A percentile compares a stretch with the other conserved stretches of the same genome.
Evolutionary conservation across 2,113 vertebrate genomes (phyloP).

Genomic region (Hepsetus odoe): DNA sequence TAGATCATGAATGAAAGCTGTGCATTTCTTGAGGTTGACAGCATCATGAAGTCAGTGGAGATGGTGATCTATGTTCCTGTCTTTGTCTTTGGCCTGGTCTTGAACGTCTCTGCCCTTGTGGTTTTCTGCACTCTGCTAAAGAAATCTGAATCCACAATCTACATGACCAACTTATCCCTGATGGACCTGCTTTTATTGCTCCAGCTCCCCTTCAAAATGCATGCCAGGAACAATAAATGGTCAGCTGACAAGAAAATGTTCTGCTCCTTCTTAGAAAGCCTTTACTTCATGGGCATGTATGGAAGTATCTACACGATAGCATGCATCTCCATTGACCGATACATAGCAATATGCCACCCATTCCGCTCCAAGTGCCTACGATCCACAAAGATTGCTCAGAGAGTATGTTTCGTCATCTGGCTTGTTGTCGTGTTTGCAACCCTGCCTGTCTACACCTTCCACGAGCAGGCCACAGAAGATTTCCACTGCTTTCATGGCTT

Average conservation of each 20-base stretch:
- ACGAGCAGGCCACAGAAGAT: fast-evolving
- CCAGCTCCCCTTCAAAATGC: conserved; percentile 82
- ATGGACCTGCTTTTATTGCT: conserved; percentile 85
- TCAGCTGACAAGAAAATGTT: conserved; percentile 11
- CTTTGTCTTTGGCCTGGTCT: conserved; percentile 77
- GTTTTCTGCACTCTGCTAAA: conserved; percentile 77
- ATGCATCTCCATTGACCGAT: conserved; percentile 87
- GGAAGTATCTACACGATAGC: conserved; percentile 87
- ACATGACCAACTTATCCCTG: conserved; percentile 85
- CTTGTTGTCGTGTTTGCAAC: conserved; percentile 65
- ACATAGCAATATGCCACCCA: conserved; percentile 80
- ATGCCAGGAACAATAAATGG: conserved; percentile 56
- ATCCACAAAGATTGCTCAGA: conserved; percentile 70
- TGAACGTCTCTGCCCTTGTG: conserved; percentile 78
- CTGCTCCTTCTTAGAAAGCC: conserved; percentile 79
- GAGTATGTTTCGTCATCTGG: conserved; percentile 79
- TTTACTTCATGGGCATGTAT: conserved; percentile 88
- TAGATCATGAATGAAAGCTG: conserved; percentile 61
- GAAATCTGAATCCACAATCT: conserved; percentile 82
- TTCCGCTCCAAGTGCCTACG: conserved; percentile 74
- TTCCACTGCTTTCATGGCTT: conserved; percentile 82
- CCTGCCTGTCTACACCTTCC: conserved; percentile 70
- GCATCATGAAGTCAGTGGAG: conserved; percentile 65
- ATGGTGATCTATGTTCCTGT: conserved; percentile 82
- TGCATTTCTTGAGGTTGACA: conserved; percentile 56